phyloP scores from a whole-genome alignment of 2,797 vertebrate genomes.

The Cyprinella venusta region DNA sequence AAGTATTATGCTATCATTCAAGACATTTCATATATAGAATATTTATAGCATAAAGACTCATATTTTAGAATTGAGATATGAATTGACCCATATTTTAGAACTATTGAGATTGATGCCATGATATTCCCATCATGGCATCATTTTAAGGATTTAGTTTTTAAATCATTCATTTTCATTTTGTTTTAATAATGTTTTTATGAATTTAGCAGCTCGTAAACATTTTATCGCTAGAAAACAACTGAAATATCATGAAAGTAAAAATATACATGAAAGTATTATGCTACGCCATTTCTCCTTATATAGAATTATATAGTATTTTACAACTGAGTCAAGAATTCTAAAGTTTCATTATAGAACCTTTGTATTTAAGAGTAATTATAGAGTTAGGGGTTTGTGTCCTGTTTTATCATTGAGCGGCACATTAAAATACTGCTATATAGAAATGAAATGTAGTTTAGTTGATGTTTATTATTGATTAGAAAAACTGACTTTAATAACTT shows the following conservation, averaged over 20 bases:
- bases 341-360: background rate
- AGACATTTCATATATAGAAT: too few species aligned
- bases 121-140: background rate
- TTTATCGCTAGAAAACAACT: background rate
- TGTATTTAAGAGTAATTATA: background rate
- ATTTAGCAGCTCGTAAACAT: background rate
- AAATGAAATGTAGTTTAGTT: background rate
- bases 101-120: too few species aligned
- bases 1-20: too few species aligned
- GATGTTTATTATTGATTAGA: background rate
- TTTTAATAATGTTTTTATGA: background rate
- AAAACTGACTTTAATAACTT: background rate
- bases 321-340: background rate
- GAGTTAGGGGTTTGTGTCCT: background rate
- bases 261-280: background rate
- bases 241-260: too few species aligned
- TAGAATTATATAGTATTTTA: background rate
- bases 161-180: background rate
- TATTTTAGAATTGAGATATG: too few species aligned
- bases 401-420: background rate
- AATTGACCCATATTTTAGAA: too few species aligned
- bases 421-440: background rate
- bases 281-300: background rate
- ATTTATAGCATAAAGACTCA: too few species aligned
- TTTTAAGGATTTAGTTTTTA: background rate